These are phyloP conservation scores for Eupleurogrammus muticus DNA, from an alignment of 2,797 vertebrate genomes.

Conservation along the genomic window DNA sequence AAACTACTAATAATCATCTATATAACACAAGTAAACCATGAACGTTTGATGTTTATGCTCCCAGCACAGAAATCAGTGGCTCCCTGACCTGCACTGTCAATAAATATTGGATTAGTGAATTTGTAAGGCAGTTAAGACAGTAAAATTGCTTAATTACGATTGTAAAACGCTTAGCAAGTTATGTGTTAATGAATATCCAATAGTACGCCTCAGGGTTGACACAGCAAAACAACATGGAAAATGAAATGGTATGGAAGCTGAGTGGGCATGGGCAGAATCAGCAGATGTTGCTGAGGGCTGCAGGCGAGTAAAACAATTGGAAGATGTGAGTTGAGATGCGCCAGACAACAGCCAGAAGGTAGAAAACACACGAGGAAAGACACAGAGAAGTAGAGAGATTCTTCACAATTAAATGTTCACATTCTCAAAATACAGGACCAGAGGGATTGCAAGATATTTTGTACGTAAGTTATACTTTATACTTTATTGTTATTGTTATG, in stretches of 20 bases:
- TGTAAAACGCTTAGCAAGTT: not conserved
- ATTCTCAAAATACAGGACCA: slow-evolving; percentile 21
- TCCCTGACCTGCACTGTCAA: not conserved
- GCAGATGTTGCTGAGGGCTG: slow-evolving; percentile 67
- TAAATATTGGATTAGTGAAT: slow-evolving; percentile 1
- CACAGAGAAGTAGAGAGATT: slow-evolving; percentile 52
- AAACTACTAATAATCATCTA: slow-evolving; percentile 15
- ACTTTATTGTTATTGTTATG: not conserved
- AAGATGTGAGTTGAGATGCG: slow-evolving; percentile 27
- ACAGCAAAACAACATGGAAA: slow-evolving; percentile 41
- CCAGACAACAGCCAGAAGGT: slow-evolving; percentile 58
- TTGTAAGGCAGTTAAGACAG: not conserved
- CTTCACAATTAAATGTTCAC: slow-evolving; percentile 37
- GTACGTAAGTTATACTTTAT: not conserved
- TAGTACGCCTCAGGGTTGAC: not conserved
- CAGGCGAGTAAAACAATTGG: slow-evolving; percentile 57
- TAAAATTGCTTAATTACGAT: not conserved
- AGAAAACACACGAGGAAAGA: slow-evolving; percentile 39
- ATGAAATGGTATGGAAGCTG: slow-evolving; percentile 34
- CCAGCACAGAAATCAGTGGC: not conserved
- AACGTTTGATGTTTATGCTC: slow-evolving; percentile 24
- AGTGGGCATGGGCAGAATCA: slow-evolving; percentile 52
- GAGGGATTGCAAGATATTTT: slow-evolving; percentile 15
- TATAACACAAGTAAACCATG: slow-evolving; percentile 24
- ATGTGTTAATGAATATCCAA: slow-evolving; percentile 28